These are phyloP conservation scores for Apodemus speciosus DNA, from an alignment of 2,113 vertebrate genomes.

Conservation along the genomic window DNA sequence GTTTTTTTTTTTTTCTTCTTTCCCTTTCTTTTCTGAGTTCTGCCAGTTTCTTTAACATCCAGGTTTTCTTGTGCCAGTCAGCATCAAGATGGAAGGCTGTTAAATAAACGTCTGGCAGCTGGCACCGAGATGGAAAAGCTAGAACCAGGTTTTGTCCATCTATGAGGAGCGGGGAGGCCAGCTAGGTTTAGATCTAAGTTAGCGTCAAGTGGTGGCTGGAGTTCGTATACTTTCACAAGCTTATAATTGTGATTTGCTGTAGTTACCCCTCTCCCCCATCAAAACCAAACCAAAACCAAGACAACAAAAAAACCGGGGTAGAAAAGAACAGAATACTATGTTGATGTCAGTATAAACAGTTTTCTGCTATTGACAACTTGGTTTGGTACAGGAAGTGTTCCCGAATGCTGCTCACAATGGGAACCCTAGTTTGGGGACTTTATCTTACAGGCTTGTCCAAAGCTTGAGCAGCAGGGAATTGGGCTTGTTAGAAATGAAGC, in stretches of 20 bases:
- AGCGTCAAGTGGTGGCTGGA: slow-evolving; percentile 35
- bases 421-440: slow-evolving; percentile 19
- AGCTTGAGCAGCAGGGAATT: neutral
- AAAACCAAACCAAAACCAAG: neutral
- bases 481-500: slow-evolving; percentile 5
- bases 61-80: slow-evolving; percentile 68
- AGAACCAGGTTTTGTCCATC: neutral
- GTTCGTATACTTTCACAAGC: slow-evolving; percentile 15
- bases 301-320: neutral
- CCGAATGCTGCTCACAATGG: slow-evolving; percentile 19
- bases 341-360: slow-evolving; percentile 48
- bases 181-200: slow-evolving; percentile 56
- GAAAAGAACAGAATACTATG: slow-evolving; percentile 42
- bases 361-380: slow-evolving; percentile 57
- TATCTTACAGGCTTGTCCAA: slow-evolving; percentile 28
- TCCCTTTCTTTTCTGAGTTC: neutral
- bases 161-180: neutral
- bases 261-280: neutral
- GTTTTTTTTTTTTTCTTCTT: neutral
- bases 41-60: slow-evolving; percentile 68
- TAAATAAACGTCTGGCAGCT: slow-evolving; percentile 68
- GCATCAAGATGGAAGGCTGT: slow-evolving; percentile 58
- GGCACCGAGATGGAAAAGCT: slow-evolving; percentile 62
- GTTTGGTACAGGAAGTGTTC: slow-evolving; percentile 41
- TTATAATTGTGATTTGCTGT: slow-evolving; percentile 59